Percentiles rank a stretch among this genome's conserved stretches.
These are phyloP conservation scores for Dinomys branickii DNA, from an alignment of 2,113 vertebrate species.

Conservation along the genomic window DNA sequence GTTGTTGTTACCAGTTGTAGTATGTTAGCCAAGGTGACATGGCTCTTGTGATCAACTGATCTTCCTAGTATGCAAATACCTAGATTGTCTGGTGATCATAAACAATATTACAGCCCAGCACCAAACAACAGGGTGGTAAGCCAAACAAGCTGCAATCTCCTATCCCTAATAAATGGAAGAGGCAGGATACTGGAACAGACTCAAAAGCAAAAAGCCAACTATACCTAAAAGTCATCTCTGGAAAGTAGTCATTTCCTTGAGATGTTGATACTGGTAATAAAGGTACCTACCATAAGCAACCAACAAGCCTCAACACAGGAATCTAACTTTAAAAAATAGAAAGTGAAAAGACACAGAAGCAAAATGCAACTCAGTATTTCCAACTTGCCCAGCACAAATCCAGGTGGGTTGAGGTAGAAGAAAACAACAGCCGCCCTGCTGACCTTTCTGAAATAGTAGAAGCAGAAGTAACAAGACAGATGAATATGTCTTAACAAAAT, in stretches of 20 bases:
- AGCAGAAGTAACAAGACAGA: not conserved
- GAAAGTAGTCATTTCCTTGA: not conserved
- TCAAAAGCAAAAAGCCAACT: not conserved
- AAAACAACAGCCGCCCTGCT: not conserved
- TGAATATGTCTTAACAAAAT: not conserved
- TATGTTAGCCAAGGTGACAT: not conserved
- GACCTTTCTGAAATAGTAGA: not conserved
- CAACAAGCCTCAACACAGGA: not conserved
- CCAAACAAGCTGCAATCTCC: not conserved
- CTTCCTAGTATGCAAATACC: not conserved
- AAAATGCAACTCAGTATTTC: not conserved
- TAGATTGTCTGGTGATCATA: not conserved
- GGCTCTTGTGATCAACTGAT: not conserved
- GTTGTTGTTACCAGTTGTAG: not conserved
- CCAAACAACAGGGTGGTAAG: not conserved
- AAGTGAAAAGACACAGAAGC: not conserved
- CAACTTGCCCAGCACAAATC: not conserved
- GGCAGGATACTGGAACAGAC: not conserved
- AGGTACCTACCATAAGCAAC: not conserved
- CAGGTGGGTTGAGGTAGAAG: not conserved
- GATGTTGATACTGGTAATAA: not conserved
- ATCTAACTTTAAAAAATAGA: not conserved
- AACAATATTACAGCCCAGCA: not conserved
- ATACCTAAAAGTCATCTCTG: not conserved
- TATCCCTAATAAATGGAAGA: not conserved